Evolutionary conservation across 1,140 invertebrate genomes (phyloP).

Genomic region (Diorhabda carinulata): DNA sequence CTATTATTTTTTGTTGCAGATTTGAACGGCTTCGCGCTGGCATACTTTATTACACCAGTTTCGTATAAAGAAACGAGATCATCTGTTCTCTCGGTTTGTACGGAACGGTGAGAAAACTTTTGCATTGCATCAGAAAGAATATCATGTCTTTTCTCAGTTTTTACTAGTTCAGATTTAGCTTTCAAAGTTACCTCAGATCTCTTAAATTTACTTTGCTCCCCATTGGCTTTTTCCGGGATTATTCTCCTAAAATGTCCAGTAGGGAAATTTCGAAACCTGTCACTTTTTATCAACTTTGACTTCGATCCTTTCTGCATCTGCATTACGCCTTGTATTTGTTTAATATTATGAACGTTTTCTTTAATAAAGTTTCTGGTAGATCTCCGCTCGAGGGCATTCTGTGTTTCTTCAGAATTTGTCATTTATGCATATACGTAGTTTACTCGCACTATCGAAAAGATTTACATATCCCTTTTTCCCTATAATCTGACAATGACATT

Average conservation of each 20-base stretch:
- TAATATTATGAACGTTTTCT: slow-evolving; percentile 56
- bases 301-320: slow-evolving; percentile 44
- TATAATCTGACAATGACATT: no score
- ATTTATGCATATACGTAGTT: not conserved
- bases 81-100: slow-evolving; percentile 40
- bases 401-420: not conserved
- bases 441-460: no score
- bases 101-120: slow-evolving; percentile 31
- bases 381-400: slow-evolving; percentile 50
- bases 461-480: no score
- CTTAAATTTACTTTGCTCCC: not conserved
- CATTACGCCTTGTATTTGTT: slow-evolving; percentile 52
- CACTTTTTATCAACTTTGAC: slow-evolving; percentile 38
- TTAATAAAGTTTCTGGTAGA: slow-evolving; percentile 55
- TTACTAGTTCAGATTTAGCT: not conserved
- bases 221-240: not conserved
- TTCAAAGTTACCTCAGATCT: not conserved
- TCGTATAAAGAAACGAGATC: slow-evolving; percentile 38
- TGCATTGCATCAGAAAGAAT: slow-evolving; percentile 9
- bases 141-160: slow-evolving; percentile 17
- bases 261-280: slow-evolving; percentile 44
- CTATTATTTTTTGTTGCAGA: slow-evolving; percentile 16
- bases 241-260: slow-evolving; percentile 14
- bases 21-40: slow-evolving; percentile 26
- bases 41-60: slow-evolving; percentile 39